Percentiles rank a stretch among this genome's conserved stretches.
Conservation (phyloP, 2,113 vertebrate genomes). For the Rattus rattus region DNA sequence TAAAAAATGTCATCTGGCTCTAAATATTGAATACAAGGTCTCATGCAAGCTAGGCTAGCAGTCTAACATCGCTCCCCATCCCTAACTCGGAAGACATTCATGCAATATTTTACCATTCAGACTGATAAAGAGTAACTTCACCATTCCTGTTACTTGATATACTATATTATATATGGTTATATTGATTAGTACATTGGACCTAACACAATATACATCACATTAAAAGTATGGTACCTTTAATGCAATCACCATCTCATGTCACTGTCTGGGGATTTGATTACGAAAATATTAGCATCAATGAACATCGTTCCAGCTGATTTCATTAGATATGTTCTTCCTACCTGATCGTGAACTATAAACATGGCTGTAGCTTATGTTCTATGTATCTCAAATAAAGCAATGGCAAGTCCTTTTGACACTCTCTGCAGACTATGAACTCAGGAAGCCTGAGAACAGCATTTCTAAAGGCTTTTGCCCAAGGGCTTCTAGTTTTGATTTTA, state of each 20-base stretch:
- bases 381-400: not conserved
- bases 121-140: not conserved
- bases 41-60: not conserved
- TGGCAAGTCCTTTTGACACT: not conserved
- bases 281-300: not conserved
- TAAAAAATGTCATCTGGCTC: not conserved
- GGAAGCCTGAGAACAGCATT: not conserved
- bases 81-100: not conserved
- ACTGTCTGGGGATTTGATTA: not conserved
- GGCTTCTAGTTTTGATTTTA: not conserved
- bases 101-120: conserved; percentile 4
- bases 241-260: not conserved
- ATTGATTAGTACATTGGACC: not conserved
- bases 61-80: not conserved
- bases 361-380: not conserved
- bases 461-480: not conserved
- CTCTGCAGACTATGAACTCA: not conserved
- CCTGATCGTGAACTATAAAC: not conserved
- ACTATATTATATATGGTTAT: not conserved
- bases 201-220: not conserved
- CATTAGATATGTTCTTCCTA: not conserved
- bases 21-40: not conserved
- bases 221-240: not conserved
- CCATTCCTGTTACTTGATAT: not conserved
- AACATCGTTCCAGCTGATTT: not conserved